A percentile compares a stretch with the other conserved stretches of the same genome.
These are phyloP conservation scores for Cephalotes varians DNA, from an alignment of 2,888 invertebrate species.

Conservation along the genomic window DNA sequence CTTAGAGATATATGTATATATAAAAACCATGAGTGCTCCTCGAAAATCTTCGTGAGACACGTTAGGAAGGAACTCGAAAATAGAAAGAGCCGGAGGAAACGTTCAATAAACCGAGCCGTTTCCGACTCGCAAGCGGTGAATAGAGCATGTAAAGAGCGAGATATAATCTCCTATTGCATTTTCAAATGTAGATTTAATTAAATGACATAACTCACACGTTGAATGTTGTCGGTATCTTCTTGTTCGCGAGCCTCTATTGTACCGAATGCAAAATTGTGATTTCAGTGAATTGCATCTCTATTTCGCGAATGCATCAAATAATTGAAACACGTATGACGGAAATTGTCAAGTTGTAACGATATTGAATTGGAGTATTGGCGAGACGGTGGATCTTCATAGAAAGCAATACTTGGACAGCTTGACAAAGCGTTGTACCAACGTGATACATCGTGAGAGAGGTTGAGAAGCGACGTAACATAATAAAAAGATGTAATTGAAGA, in stretches of 20 bases:
- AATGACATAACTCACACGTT: not conserved
- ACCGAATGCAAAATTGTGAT: slow-evolving; percentile 25
- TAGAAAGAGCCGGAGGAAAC: slow-evolving; percentile 26
- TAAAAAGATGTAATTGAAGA: slow-evolving; percentile 10
- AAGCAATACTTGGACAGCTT: slow-evolving; percentile 50
- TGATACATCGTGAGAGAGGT: slow-evolving; percentile 36
- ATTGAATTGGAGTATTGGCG: slow-evolving; percentile 44
- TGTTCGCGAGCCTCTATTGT: not conserved
- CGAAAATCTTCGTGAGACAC: slow-evolving; percentile 37
- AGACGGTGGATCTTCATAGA: slow-evolving; percentile 43
- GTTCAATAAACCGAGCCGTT: slow-evolving; percentile 30
- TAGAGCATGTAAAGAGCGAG: slow-evolving; percentile 2
- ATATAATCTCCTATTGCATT: slow-evolving; percentile 22
- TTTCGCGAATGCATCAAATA: slow-evolving; percentile 36
- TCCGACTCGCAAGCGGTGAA: slow-evolving; percentile 11
- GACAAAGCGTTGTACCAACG: slow-evolving; percentile 32
- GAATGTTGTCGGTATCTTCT: slow-evolving; percentile 5
- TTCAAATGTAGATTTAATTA: slow-evolving; percentile 38
- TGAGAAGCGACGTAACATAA: slow-evolving; percentile 37
- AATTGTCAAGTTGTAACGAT: slow-evolving; percentile 49
- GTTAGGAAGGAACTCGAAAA: slow-evolving; percentile 30
- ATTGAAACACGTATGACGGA: slow-evolving; percentile 40
- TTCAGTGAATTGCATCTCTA: slow-evolving; percentile 35
- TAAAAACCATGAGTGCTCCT: slow-evolving; percentile 41
- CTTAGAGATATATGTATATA: slow-evolving; percentile 25